phyloP scores from a whole-genome alignment of 2,113 vertebrate species.

The Sardina pilchardus region DNA sequence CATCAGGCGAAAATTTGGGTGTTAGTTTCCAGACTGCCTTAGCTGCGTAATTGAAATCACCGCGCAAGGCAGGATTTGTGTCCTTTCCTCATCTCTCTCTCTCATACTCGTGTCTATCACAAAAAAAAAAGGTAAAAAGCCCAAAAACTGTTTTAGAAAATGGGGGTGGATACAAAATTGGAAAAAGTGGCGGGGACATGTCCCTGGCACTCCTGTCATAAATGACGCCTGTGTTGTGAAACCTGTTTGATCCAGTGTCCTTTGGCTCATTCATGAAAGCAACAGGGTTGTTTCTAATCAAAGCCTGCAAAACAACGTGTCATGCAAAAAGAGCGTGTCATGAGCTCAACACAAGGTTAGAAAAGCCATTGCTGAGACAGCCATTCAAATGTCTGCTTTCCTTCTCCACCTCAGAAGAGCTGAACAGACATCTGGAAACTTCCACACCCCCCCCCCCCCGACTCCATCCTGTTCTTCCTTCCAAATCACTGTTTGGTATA shows the following conservation, averaged over 20 bases:
- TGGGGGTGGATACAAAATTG: too few relatives aligned
- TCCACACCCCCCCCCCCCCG: background rate
- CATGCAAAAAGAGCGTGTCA: background rate
- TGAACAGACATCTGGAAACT: slow-evolving; percentile 5
- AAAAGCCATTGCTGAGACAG: background rate
- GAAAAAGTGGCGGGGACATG: too few relatives aligned
- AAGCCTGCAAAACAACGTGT: background rate
- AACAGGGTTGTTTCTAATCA: background rate
- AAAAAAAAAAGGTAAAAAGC: too few relatives aligned
- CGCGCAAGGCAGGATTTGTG: too few relatives aligned
- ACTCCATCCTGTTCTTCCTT: background rate
- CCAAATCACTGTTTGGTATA: background rate
- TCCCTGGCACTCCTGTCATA: too few relatives aligned
- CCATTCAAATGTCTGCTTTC: background rate
- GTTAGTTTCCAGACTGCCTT: too few relatives aligned
- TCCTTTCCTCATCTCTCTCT: too few relatives aligned
- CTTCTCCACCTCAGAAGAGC: background rate
- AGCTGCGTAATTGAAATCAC: too few relatives aligned
- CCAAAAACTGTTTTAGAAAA: too few relatives aligned
- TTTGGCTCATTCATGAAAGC: background rate
- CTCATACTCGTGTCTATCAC: too few relatives aligned
- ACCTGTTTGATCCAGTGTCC: background rate
- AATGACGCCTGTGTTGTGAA: too few relatives aligned
- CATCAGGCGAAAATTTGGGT: too few relatives aligned
- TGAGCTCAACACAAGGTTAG: background rate